phyloP scores from a whole-genome alignment of 2,797 vertebrate species.

The Synaphobranchus kaupii region DNA sequence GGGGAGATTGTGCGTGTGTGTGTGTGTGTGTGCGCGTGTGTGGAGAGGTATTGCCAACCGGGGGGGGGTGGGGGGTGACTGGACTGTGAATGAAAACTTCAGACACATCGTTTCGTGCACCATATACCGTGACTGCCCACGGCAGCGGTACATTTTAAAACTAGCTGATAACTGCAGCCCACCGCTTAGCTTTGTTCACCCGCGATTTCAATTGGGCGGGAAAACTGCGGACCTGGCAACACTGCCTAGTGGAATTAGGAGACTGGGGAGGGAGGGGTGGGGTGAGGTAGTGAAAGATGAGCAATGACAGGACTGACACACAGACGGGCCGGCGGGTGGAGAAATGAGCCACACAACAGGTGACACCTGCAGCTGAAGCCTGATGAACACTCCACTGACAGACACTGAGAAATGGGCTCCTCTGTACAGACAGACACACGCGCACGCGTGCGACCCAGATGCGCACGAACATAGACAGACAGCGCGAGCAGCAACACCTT shows the following conservation, averaged over 20 bases:
- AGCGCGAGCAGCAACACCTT: background rate
- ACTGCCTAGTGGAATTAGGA: background rate
- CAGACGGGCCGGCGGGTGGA: background rate
- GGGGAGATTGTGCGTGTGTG: background rate
- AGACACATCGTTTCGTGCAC: background rate
- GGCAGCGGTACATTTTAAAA: background rate
- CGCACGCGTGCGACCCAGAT: too few relatives aligned
- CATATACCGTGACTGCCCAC: background rate
- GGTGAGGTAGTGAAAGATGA: background rate
- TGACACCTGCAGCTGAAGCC: background rate
- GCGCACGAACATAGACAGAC: background rate
- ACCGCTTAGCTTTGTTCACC: background rate
- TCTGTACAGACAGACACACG: background rate
- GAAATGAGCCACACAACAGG: background rate
- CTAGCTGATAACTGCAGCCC: background rate
- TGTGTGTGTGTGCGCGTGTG: background rate
- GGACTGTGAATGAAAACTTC: constrained; percentile 1
- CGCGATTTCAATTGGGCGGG: background rate
- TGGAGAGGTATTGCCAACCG: too few relatives aligned
- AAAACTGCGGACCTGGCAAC: background rate
- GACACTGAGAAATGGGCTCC: background rate
- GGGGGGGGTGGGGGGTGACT: background rate
- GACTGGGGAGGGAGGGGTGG: background rate
- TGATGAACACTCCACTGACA: background rate
- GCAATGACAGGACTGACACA: background rate